Conservation (phyloP, 92 coral and sea anemone species). For the Nematostella vectensis region DNA sequence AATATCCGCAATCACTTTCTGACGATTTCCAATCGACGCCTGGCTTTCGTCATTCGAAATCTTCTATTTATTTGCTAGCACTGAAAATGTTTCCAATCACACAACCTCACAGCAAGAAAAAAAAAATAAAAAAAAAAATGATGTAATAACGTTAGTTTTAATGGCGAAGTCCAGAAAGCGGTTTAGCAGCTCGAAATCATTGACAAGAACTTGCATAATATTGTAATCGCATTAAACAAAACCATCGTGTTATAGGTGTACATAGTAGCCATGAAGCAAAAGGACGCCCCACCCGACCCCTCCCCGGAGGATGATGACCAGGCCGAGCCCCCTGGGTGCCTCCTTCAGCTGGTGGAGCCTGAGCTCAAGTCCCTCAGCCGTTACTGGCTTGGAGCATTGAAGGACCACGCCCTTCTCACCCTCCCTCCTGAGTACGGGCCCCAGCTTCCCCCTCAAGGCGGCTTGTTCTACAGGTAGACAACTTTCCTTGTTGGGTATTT, state of each 20-base stretch:
- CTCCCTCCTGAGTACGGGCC: constrained; percentile 83
- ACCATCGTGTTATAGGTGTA: constrained; percentile 48
- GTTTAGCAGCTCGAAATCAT: too few species aligned
- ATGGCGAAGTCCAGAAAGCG: too few species aligned
- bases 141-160: too few species aligned
- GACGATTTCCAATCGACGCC: too few species aligned
- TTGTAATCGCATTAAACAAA: neutral
- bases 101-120: too few species aligned
- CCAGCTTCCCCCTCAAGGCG: constrained; percentile 89
- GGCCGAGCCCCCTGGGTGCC: constrained; percentile 81
- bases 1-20: too few species aligned
- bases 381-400: constrained; percentile 99
- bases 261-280: constrained; percentile 95
- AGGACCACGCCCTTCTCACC: constrained; percentile 87
- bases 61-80: too few species aligned
- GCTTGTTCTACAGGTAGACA: constrained; percentile 98
- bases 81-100: too few species aligned
- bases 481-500: neutral
- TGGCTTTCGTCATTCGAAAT: too few species aligned
- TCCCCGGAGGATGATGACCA: constrained; percentile 51
- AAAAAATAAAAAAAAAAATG: too few species aligned
- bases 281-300: constrained; percentile 41
- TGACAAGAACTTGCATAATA: too few species aligned
- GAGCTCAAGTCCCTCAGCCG: constrained; percentile 83
- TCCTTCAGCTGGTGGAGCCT: constrained; percentile 85